phyloP scores from a whole-genome alignment of 2,888 invertebrate genomes.

The Petrolisthes manimaculis region DNA sequence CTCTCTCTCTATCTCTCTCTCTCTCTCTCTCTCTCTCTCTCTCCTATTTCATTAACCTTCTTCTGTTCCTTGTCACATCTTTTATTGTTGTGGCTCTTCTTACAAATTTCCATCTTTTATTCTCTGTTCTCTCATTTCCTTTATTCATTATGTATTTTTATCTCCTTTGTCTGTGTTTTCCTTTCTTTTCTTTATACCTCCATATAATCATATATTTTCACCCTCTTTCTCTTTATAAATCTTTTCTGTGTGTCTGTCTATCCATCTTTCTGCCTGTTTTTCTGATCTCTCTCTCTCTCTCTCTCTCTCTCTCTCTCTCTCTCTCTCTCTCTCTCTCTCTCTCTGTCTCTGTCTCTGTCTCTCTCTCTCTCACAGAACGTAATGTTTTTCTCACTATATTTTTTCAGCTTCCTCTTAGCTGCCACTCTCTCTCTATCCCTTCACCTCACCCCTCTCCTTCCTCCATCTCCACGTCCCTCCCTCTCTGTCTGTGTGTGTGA shows the following conservation, averaged over 20 bases:
- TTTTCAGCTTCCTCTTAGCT: too few relatives aligned
- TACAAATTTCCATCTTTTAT: too few relatives aligned
- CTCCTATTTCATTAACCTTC: too few relatives aligned
- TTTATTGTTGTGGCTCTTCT: too few relatives aligned
- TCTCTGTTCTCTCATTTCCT: too few relatives aligned
- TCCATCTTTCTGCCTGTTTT: background rate
- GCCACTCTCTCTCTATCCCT: too few relatives aligned
- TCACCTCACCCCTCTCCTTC: background rate
- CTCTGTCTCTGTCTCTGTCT: background rate
- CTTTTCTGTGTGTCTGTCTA: background rate
- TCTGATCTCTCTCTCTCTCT: background rate
- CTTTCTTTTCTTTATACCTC: background rate
- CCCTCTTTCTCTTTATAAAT: background rate
- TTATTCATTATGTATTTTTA: too few relatives aligned
- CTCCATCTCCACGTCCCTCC: background rate
- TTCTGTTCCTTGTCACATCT: too few relatives aligned
- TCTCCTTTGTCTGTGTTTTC: too few relatives aligned
- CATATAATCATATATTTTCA: background rate
- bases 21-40: too few relatives aligned
- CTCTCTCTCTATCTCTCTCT: too few relatives aligned
- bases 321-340: background rate
- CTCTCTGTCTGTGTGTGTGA: background rate
- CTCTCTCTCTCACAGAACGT: background rate
- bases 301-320: slow-evolving; percentile 20
- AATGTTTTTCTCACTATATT: too few relatives aligned